These are phyloP conservation scores for Doris montereyensis DNA, from an alignment of 2,888 invertebrate genomes.

Conservation along the genomic window DNA sequence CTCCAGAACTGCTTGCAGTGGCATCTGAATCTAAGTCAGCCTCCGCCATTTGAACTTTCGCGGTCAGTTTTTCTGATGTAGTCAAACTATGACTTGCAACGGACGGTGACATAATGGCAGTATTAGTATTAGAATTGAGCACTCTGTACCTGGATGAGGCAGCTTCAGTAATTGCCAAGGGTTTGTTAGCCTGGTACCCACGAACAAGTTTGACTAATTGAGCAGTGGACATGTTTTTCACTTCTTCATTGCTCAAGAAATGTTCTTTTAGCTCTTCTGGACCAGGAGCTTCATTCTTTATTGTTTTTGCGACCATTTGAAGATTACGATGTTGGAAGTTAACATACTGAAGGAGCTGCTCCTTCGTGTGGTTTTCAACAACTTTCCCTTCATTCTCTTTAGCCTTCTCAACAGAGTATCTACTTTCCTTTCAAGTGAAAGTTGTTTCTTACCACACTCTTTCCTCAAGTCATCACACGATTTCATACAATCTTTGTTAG, in stretches of 20 bases:
- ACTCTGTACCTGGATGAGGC: conserved; percentile 41
- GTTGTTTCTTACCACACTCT: conserved; percentile 74
- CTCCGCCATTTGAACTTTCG: conserved; percentile 83
- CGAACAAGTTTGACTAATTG: conserved; percentile 78
- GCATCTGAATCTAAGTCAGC: conserved; percentile 90
- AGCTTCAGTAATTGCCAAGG: conserved; percentile 39
- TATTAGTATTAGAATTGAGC: conserved; percentile 48
- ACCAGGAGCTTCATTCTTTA: conserved; percentile 46
- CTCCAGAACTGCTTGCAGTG: conserved; percentile 93
- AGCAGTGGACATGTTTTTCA: conserved; percentile 73
- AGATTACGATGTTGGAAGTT: conserved; percentile 79
- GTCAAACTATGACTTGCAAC: conserved; percentile 76
- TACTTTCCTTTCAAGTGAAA: conserved; percentile 80
- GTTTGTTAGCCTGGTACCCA: conserved; percentile 75
- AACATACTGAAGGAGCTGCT: conserved; percentile 85
- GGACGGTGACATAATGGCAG: conserved; percentile 60
- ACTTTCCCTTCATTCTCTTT: conserved; percentile 84
- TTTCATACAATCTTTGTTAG: conserved; percentile 7
- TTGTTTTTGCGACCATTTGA: conserved; percentile 62
- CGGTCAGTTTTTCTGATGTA: conserved; percentile 81
- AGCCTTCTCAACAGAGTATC: conserved; percentile 83
- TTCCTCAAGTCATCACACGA: conserved; percentile 45
- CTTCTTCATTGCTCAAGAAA: conserved; percentile 69
- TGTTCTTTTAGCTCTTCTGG: conserved; percentile 61
- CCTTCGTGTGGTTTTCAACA: conserved; percentile 84